Percentiles rank a stretch among this genome's conserved stretches.
These are phyloP conservation scores for Drosophila kambysellisi DNA, from an alignment of 2,888 invertebrate species.

Conservation along the genomic window DNA sequence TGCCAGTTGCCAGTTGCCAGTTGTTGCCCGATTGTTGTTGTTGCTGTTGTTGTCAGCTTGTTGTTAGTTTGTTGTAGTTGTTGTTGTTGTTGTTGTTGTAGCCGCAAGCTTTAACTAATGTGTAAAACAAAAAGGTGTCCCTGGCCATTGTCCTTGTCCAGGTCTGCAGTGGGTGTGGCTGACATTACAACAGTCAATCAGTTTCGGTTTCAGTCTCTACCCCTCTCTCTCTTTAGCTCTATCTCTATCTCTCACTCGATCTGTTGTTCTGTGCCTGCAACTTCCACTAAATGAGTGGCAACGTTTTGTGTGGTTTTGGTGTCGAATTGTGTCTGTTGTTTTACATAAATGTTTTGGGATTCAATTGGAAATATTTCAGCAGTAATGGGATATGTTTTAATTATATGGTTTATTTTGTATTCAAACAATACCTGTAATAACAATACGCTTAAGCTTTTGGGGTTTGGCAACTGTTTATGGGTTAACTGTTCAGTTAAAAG, in stretches of 20 bases:
- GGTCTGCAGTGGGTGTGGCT: constrained; percentile 27
- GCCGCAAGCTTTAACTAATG: constrained; percentile 73
- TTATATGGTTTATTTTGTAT: neutral
- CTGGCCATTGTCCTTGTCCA: constrained; percentile 11
- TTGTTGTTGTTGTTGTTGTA: constrained; percentile 16
- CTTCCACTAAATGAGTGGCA: constrained; percentile 37
- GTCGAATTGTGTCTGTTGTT: constrained; percentile 14
- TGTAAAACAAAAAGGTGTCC: constrained; percentile 62
- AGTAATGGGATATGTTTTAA: constrained; percentile 9
- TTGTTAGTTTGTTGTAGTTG: neutral
- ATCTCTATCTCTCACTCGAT: neutral
- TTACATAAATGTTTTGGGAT: constrained; percentile 26
- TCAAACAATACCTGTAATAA: neutral
- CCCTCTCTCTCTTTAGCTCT: neutral
- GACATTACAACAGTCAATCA: constrained; percentile 64
- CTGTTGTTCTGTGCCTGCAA: neutral
- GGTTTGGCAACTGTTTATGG: neutral
- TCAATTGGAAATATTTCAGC: constrained; percentile 14
- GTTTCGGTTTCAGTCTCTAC: constrained; percentile 13
- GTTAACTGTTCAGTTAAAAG: neutral
- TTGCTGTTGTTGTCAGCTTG: neutral
- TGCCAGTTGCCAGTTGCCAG: constrained; percentile 35
- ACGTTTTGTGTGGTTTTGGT: constrained; percentile 49
- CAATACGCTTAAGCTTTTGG: neutral
- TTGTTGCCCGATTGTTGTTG: neutral